Percentiles rank a stretch among this genome's conserved stretches.
Conservation (phyloP, 1,140 invertebrate genomes). For the Sinonovacula constricta region DNA sequence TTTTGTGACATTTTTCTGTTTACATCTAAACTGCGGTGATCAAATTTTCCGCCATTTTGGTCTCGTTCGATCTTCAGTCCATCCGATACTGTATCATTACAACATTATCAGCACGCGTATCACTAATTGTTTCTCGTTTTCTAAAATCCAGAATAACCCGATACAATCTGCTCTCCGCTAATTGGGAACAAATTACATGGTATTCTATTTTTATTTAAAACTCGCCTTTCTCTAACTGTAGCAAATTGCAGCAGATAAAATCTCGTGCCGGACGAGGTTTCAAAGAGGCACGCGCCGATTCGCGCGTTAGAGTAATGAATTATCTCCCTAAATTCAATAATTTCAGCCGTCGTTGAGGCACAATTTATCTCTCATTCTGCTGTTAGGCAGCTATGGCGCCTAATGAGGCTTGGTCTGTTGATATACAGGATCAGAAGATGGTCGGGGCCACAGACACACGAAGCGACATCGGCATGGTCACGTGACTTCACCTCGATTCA, state of each 20-base stretch:
- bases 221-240: conserved; percentile 38
- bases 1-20: no score
- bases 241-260: conserved; percentile 45
- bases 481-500: no score
- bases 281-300: conserved; percentile 45
- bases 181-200: conserved; percentile 47
- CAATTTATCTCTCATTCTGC: no score
- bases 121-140: conserved; percentile 42
- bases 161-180: conserved; percentile 45
- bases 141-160: conserved; percentile 30
- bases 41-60: conserved; percentile 39
- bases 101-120: conserved; percentile 23
- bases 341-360: no score
- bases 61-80: not conserved
- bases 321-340: conserved; percentile 24
- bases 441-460: no score
- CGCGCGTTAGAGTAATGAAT: conserved; percentile 40
- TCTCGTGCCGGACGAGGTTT: conserved; percentile 46
- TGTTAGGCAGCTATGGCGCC: no score
- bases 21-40: not conserved
- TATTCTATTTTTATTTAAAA: conserved; percentile 45
- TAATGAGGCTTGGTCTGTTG: no score
- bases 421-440: no score
- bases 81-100: conserved; percentile 22
- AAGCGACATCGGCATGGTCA: no score